Evolutionary conservation across 2,888 invertebrate genomes (phyloP), one percentile per base, ranked within the genome.

Genomic region (Ceriagrion tenellum): DNA sequence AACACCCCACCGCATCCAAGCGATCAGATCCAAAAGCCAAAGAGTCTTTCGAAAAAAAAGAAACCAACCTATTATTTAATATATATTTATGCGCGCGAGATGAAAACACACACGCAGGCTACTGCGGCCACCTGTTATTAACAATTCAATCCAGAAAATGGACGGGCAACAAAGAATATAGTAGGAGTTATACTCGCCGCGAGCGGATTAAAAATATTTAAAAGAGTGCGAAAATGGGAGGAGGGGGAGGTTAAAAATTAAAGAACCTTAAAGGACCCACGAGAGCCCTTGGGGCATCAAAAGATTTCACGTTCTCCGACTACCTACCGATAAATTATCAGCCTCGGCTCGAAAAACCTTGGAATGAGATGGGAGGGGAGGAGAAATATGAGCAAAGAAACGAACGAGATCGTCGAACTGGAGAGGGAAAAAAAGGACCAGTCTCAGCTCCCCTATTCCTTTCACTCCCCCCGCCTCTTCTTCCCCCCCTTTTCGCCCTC

Each of bases 311-410:
- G 23, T 89, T 59, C 35, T n/a, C n/a, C 55, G n/a, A n/a, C n/a
- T 8, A 18, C 20, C 91, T 63, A 40, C 91, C 63, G 63, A 91
- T 91, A 91, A 91, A 91, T 91, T 91, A 91, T 91, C 91, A 69
- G 63, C 35, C 91, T 91, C 91, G 63, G 40, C 91, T 63, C 23
- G 26, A 26, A 91, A 91, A 69, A 91, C 63, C 91, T 91, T 40
- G 26, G 40, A 63, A 18, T 59, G 35, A 59, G 30, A 30, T 10
- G 81, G 63, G 13, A 40, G 16, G 81, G 35, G 30, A 35, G 81
- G 16, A 26, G 81, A 69, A 69, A 69, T 69, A 69, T 69, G 26
- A 26, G 12, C 16, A 69, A 69, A 69, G 26, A 88, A 59, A 56
- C 40, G 59, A 90, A 90, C 55, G n/a, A 55, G 56, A 90, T 90